These are phyloP conservation scores for Pseudomyrmex gracilis DNA, from an alignment of 1,140 invertebrate species.

Conservation along the genomic window DNA sequence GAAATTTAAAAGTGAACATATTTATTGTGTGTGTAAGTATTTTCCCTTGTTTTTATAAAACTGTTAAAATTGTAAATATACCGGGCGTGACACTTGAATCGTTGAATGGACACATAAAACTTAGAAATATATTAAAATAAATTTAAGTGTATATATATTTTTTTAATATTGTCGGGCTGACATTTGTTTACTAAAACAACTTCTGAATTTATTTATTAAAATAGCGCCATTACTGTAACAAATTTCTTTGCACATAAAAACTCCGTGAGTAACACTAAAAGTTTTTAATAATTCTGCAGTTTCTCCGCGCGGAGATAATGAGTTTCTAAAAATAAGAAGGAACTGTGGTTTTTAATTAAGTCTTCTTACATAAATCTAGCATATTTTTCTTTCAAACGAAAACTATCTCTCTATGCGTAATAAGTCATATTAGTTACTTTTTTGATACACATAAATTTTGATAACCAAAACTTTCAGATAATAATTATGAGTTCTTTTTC, in stretches of 20 bases:
- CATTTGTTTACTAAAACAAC: background rate
- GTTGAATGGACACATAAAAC: background rate
- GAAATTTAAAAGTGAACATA: slow-evolving; percentile 2
- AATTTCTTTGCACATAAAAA: slow-evolving; percentile 3
- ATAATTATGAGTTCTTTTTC: background rate
- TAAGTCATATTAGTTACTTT: background rate
- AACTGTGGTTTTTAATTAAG: slow-evolving; percentile 47
- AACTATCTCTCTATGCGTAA: background rate
- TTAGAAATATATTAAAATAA: background rate
- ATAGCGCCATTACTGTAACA: slow-evolving; percentile 18
- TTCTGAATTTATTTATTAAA: background rate
- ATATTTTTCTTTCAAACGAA: slow-evolving; percentile 11
- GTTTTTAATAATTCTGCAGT: slow-evolving; percentile 10
- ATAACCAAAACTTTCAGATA: background rate
- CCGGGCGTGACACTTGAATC: background rate
- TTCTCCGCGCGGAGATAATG: slow-evolving; percentile 9
- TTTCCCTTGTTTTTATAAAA: background rate
- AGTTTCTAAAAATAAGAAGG: slow-evolving; percentile 4
- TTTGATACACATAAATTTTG: background rate
- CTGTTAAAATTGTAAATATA: slow-evolving; percentile 1
- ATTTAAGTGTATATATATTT: slow-evolving; percentile 2
- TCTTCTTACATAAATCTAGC: slow-evolving; percentile 27
- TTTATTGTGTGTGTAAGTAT: background rate
- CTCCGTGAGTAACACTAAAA: background rate
- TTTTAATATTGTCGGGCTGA: background rate